Conservation (phyloP, 2,113 vertebrate species). For the Myrmecobius fasciatus region DNA sequence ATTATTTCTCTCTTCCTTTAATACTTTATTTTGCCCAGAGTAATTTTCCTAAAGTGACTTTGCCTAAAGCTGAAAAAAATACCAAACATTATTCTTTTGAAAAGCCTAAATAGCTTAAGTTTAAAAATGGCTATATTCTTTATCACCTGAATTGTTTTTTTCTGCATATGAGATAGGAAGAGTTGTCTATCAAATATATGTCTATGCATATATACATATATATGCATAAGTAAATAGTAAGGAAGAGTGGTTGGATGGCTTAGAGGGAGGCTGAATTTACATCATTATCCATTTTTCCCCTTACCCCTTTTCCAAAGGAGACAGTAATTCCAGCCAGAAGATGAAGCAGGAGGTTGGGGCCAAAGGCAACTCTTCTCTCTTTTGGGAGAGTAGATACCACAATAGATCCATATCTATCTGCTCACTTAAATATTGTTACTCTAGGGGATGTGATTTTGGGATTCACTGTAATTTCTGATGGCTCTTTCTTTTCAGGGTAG, state of each 20-base stretch:
- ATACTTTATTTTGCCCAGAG: not conserved
- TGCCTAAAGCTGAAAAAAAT: slow-evolving; percentile 42
- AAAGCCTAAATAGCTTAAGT: slow-evolving; percentile 46
- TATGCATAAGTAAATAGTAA: too few species aligned
- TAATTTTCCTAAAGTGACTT: slow-evolving; percentile 45
- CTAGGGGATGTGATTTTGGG: not conserved
- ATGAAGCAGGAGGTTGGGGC: not conserved
- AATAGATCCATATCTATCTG: not conserved
- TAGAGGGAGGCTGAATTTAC: not conserved
- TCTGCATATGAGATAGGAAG: not conserved
- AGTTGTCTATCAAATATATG: not conserved
- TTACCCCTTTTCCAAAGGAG: not conserved
- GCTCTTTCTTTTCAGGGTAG: not conserved
- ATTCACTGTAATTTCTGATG: not conserved
- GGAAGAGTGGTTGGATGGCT: not conserved
- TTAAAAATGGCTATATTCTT: slow-evolving; percentile 36
- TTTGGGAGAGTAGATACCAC: not conserved
- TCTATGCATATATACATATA: not conserved
- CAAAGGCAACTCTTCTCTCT: not conserved
- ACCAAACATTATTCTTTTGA: slow-evolving; percentile 58
- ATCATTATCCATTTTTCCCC: not conserved
- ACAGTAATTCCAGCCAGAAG: not conserved
- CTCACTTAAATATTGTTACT: not conserved
- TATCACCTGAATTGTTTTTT: slow-evolving; percentile 51
- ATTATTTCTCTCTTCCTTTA: not conserved